Evolutionary conservation across 2,797 vertebrate species (phyloP).

Genomic region (Lutjanus campechanus): DNA sequence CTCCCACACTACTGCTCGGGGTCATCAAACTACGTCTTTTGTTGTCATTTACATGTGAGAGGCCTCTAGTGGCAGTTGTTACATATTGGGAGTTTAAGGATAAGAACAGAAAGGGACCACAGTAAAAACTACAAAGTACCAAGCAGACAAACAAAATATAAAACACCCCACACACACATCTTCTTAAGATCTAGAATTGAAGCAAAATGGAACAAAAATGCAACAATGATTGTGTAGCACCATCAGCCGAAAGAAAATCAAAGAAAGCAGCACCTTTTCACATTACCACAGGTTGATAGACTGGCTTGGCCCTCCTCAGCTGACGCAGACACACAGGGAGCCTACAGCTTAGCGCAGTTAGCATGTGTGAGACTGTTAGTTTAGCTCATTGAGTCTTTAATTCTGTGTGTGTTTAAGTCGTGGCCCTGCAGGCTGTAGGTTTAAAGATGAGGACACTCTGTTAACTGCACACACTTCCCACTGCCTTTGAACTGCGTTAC

Average conservation of each 20-base stretch:
- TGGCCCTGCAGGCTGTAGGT: constrained; percentile 52
- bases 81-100: too few species aligned
- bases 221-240: neutral
- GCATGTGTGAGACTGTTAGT: constrained; percentile 31
- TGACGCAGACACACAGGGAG: neutral
- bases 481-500: constrained; percentile 61
- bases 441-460: constrained; percentile 40
- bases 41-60: too few species aligned
- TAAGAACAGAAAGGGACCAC: neutral
- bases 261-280: neutral
- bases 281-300: neutral
- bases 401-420: constrained; percentile 54
- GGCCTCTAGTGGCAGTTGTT: too few species aligned
- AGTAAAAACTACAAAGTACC: neutral
- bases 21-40: too few species aligned
- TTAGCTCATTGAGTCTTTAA: constrained; percentile 50
- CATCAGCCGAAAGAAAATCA: neutral
- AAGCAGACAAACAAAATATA: neutral
- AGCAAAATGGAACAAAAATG: neutral
- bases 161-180: neutral
- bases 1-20: too few species aligned
- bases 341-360: neutral
- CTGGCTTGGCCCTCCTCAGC: neutral
- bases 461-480: constrained; percentile 28
- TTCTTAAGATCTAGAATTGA: too few species aligned